Percentiles rank a stretch among this genome's conserved stretches.
Evolutionary conservation across 2,888 invertebrate species (phyloP).

Genomic region (Nephrotoma guestfalica): DNA sequence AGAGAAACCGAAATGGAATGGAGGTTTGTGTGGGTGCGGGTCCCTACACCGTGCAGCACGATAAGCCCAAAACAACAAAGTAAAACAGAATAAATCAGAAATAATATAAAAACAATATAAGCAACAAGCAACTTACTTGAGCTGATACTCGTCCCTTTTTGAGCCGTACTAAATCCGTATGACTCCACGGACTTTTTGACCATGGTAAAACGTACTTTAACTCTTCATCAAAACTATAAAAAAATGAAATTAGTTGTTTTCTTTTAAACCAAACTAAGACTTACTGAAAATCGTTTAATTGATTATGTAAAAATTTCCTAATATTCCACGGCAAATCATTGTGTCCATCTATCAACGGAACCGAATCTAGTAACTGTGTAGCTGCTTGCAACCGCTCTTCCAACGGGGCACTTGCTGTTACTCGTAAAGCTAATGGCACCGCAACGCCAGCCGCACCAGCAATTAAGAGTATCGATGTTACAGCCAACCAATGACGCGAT

Average conservation of each 20-base stretch:
- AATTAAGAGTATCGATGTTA: constrained; percentile 57
- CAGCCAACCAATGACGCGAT: constrained; percentile 60
- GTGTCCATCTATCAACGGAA: constrained; percentile 72
- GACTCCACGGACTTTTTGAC: constrained; percentile 60
- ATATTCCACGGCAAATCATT: constrained; percentile 88
- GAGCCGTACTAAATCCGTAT: constrained; percentile 61
- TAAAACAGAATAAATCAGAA: no score
- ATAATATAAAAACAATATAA: not conserved
- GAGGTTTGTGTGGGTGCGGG: no score
- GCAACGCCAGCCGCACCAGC: constrained; percentile 69
- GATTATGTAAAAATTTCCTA: constrained; percentile 77
- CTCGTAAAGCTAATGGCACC: constrained; percentile 61
- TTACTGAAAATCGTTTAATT: constrained; percentile 66
- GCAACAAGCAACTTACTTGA: constrained; percentile 42
- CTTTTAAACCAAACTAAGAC: constrained; percentile 9
- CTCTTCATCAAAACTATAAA: constrained; percentile 47
- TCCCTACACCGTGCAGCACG: no score
- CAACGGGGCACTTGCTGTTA: constrained; percentile 54
- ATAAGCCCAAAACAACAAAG: no score
- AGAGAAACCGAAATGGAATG: no score
- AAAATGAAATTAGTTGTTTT: not conserved
- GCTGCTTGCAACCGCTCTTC: constrained; percentile 62
- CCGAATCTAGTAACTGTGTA: constrained; percentile 56
- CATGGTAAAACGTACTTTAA: constrained; percentile 53
- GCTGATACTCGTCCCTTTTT: constrained; percentile 61